These are phyloP conservation scores for Latrodectus hesperus DNA, from an alignment of 2,888 invertebrate genomes.

Conservation along the genomic window DNA sequence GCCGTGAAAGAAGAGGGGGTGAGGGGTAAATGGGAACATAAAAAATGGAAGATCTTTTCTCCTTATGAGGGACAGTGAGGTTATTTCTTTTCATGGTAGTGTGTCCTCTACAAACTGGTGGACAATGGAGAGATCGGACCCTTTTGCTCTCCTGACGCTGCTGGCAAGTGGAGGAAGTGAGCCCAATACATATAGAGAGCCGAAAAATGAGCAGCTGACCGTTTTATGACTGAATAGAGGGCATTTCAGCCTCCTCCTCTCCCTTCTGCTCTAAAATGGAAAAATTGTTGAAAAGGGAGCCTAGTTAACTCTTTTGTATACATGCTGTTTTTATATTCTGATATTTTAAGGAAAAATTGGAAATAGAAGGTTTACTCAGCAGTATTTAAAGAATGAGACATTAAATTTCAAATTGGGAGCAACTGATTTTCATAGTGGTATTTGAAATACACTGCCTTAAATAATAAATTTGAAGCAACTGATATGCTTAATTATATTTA, in stretches of 20 bases:
- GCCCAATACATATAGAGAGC: conserved; percentile 10
- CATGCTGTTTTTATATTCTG: no score
- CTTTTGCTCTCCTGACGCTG: neutral
- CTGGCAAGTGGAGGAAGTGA: conserved; percentile 26
- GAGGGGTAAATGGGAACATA: neutral
- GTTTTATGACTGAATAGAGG: conserved; percentile 43
- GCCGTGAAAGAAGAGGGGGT: conserved; percentile 5
- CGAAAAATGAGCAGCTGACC: conserved; percentile 33
- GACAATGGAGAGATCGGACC: conserved; percentile 50
- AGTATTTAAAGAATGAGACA: no score
- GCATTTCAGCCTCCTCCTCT: neutral
- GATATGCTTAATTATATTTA: no score
- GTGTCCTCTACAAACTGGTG: conserved; percentile 44
- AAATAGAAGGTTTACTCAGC: no score
- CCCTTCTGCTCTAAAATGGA: neutral
- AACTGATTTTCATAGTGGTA: no score
- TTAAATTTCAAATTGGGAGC: no score
- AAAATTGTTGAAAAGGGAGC: no score
- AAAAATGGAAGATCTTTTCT: conserved; percentile 26
- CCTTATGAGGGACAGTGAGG: neutral
- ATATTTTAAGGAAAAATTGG: no score
- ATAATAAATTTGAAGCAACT: no score
- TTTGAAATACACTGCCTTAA: no score
- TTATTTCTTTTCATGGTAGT: conserved; percentile 38
- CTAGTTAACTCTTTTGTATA: no score